Conservation (phyloP, 2,888 invertebrate genomes). For the Rhaphigaster nebulosa region DNA sequence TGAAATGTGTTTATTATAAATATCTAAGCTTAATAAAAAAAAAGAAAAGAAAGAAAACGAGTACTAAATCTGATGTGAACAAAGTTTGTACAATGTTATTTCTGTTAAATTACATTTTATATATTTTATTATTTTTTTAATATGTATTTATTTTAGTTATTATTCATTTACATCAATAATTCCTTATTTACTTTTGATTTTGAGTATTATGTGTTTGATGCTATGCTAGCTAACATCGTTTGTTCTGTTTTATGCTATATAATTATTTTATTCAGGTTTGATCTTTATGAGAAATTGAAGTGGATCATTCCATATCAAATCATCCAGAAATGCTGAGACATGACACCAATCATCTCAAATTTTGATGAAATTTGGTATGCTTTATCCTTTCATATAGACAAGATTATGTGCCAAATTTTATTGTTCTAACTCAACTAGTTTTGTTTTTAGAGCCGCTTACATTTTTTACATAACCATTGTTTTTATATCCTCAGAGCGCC, state of each 20-base stretch:
- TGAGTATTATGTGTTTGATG: not conserved
- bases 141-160: conserved; percentile 19
- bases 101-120: conserved; percentile 45
- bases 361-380: too few species aligned
- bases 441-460: too few species aligned
- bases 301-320: too few species aligned
- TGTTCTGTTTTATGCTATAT: not conserved
- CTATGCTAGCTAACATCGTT: not conserved
- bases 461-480: too few species aligned
- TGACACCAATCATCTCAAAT: too few species aligned
- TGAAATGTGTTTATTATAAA: conserved; percentile 34
- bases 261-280: not conserved
- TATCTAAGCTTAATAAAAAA: not conserved
- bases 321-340: too few species aligned
- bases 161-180: not conserved
- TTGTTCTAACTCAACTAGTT: too few species aligned
- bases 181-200: conserved; percentile 19
- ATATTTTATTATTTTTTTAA: conserved; percentile 37
- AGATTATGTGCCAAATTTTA: too few species aligned
- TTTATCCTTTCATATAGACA: too few species aligned
- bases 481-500: too few species aligned
- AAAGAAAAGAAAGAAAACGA: conserved; percentile 23
- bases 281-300: not conserved
- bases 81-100: conserved; percentile 50
- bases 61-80: conserved; percentile 18